Percentiles rank a stretch among this genome's conserved stretches.
Evolutionary conservation across 2,113 vertebrate species (phyloP).

Genomic region (Daubentonia madagascariensis): DNA sequence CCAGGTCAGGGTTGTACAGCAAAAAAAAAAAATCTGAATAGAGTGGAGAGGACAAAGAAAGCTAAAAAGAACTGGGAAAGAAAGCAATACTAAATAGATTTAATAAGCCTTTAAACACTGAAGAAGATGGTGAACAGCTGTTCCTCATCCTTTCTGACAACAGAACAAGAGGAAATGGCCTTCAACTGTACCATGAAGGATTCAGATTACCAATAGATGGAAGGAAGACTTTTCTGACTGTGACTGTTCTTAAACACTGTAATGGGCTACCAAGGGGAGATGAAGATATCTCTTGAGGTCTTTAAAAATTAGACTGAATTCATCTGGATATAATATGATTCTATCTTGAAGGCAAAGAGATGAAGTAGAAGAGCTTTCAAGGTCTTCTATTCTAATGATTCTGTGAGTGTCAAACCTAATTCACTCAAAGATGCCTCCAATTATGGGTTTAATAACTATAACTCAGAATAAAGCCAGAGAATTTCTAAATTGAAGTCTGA

Average conservation of each 20-base stretch:
- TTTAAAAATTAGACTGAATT: constrained; percentile 54
- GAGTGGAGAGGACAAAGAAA: constrained; percentile 16
- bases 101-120: neutral
- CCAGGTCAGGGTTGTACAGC: neutral
- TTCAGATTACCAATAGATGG: constrained; percentile 18
- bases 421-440: constrained; percentile 48
- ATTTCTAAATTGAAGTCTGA: constrained; percentile 33
- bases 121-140: constrained; percentile 59
- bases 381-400: constrained; percentile 52
- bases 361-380: constrained; percentile 27
- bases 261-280: neutral
- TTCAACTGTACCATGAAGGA: constrained; percentile 33
- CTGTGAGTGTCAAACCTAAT: neutral
- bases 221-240: constrained; percentile 21
- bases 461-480: constrained; percentile 33
- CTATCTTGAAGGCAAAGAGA: constrained; percentile 35
- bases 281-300: constrained; percentile 10
- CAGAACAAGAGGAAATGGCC: constrained; percentile 62
- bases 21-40: constrained; percentile 43
- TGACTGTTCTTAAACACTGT: constrained; percentile 17
- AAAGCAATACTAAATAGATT: constrained; percentile 6
- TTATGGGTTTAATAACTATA: constrained; percentile 57
- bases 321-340: constrained; percentile 55
- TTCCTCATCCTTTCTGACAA: constrained; percentile 21
- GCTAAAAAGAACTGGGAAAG: neutral